Base-by-base conservation (phyloP, 2,888 invertebrate genomes). In the Pteria penguin region DNA sequence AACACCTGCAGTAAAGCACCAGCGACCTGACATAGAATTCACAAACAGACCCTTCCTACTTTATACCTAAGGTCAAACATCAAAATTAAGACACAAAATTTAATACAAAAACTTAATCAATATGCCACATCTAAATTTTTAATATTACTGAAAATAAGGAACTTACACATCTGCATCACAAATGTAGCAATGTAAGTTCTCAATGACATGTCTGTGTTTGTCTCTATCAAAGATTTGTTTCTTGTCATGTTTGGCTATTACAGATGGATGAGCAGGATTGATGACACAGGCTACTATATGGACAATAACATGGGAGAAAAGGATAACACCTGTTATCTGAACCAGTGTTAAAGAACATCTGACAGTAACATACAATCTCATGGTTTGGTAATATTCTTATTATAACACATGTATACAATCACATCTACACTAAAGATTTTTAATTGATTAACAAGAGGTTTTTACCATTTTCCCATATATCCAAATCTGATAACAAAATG, bases 141-240 rank as follows among this genome's bases (percentile, higher is more conserved):
- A n/a, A n/a, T n/a, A n/a, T n/a, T n/a, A n/a, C n/a, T n/a, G n/a
- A n/a, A n/a, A n/a, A 24, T 24, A 22, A 26, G 3, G 2, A 26
- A 90, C 92, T 91, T 86, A 93, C 92, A 93, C 93, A 80, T 89
- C 90, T 5, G 91, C 90, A 84, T 96, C 96, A 93, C 98, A 98
- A 88, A 98, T 94, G 90, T 98, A 97, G 91, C 98, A 98, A 77
- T 96, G 94, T 69, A 97, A 97, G 93, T 97, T 96, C 93, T 98
- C 98, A 90, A 98, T 98, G 78, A 97, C 98, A 93, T 98, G 98
- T 58, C 95, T 94, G 93, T 98, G 97, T 87, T 96, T 95, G 29
- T 94, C 93, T 45, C 97, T 94, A 93, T 98, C 97, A 90, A 98
- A 96, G 90, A 96, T 95, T 74, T 94, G 94, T 63, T 80, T 78